Conservation (phyloP, 2,113 vertebrate species). For the Erpornis zantholeuca region DNA sequence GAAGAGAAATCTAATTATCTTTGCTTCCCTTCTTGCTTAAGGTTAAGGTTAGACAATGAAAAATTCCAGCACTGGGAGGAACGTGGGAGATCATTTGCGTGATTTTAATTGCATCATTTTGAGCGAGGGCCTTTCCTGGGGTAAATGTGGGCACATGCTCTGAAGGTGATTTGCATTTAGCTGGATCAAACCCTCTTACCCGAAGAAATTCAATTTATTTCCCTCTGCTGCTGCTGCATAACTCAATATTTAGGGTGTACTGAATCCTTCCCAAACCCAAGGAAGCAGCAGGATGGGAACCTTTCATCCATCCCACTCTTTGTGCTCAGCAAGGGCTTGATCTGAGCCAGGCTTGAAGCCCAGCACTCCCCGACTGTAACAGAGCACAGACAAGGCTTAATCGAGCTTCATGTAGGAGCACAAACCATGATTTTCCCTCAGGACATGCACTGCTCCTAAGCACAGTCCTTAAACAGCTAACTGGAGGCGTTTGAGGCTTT, state of each 20-base stretch:
- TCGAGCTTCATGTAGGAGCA: background rate
- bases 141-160: background rate
- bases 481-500: background rate
- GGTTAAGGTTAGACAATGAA: background rate
- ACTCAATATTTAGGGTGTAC: background rate
- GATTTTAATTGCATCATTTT: conserved; percentile 1
- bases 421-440: background rate
- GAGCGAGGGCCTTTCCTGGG: background rate
- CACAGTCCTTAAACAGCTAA: background rate
- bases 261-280: background rate
- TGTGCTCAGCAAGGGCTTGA: background rate
- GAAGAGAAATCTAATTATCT: conserved; percentile 40
- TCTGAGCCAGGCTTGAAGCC: background rate
- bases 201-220: background rate
- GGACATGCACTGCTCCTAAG: background rate
- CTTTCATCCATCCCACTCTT: background rate
- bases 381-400: background rate
- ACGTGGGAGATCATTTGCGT: background rate
- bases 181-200: background rate
- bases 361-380: background rate
- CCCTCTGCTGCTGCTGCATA: background rate
- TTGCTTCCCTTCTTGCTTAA: background rate
- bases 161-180: background rate
- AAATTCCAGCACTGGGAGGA: background rate
- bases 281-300: background rate